phyloP scores from a whole-genome alignment of 1,140 invertebrate genomes.

The Drosophila guanche region DNA sequence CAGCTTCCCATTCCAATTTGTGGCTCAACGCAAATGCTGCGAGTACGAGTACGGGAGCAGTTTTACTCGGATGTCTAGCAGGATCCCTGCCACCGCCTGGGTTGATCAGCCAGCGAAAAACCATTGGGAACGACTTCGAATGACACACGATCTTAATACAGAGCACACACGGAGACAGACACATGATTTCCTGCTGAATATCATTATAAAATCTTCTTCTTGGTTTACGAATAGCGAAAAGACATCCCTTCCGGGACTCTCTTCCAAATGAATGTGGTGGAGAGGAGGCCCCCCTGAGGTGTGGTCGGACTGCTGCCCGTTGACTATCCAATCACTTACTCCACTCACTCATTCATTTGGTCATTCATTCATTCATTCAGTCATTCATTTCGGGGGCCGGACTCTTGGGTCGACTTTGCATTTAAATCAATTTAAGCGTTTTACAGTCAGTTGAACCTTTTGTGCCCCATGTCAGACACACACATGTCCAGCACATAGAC shows the following conservation, averaged over 20 bases:
- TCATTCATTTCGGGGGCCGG: constrained; percentile 48
- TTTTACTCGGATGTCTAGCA: too few relatives aligned
- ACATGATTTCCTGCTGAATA: too few relatives aligned
- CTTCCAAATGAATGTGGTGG: constrained; percentile 11
- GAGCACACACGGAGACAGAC: too few relatives aligned
- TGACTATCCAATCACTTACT: constrained; percentile 50
- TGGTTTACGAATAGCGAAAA: not conserved
- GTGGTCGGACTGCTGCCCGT: not conserved
- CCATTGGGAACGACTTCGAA: too few relatives aligned
- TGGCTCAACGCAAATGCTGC: too few relatives aligned
- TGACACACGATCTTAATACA: too few relatives aligned
- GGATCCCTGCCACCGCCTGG: too few relatives aligned
- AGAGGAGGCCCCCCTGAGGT: not conserved
- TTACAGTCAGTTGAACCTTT: constrained; percentile 80
- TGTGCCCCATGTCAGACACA: constrained; percentile 56
- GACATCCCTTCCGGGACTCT: too few relatives aligned
- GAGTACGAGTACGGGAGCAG: too few relatives aligned
- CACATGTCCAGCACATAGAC: constrained; percentile 12
- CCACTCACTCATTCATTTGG: constrained; percentile 37
- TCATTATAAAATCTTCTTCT: too few relatives aligned
- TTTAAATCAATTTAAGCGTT: constrained; percentile 82
- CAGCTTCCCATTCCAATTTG: not conserved
- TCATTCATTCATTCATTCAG: constrained; percentile 42
- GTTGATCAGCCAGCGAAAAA: too few relatives aligned
- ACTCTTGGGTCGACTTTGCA: constrained; percentile 69